These are phyloP conservation scores for Lethocerus indicus DNA, from an alignment of 1,140 invertebrate species.

Conservation along the genomic window DNA sequence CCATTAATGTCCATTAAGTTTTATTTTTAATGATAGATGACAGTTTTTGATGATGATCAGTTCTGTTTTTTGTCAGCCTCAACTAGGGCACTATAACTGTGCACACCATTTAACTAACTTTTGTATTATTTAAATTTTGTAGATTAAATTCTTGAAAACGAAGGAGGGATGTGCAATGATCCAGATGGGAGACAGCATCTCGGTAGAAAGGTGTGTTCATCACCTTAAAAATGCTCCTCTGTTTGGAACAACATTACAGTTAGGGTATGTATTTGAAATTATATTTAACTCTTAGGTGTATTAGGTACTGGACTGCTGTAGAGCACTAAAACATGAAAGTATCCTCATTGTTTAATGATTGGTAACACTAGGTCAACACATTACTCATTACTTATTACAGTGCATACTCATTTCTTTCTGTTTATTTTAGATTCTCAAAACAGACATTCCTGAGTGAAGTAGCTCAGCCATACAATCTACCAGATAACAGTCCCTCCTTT, in stretches of 20 bases:
- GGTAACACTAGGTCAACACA: no score
- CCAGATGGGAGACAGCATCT: slow-evolving; percentile 91
- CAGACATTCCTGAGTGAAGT: slow-evolving; percentile 94
- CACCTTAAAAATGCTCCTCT: slow-evolving; percentile 73
- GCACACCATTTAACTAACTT: no score
- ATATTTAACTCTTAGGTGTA: no score
- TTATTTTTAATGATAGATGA: not conserved
- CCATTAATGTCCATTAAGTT: not conserved
- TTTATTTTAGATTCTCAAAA: slow-evolving; percentile 64
- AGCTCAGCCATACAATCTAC: slow-evolving; percentile 85
- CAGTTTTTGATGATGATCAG: not conserved
- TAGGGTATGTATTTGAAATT: slow-evolving; percentile 37
- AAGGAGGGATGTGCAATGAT: slow-evolving; percentile 99
- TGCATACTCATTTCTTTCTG: not conserved
- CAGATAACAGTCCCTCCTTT: slow-evolving; percentile 91
- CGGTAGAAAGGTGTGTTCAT: slow-evolving; percentile 84
- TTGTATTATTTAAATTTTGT: slow-evolving; percentile 22
- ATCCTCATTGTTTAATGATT: no score
- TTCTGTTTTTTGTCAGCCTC: not conserved
- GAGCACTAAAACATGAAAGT: no score
- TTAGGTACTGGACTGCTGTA: no score
- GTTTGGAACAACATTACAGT: slow-evolving; percentile 30
- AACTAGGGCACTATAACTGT: no score
- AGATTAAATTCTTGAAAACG: slow-evolving; percentile 97
- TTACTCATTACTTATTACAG: no score